Evolutionary conservation across 2,797 vertebrate genomes (phyloP).

Genomic region (Margarornis squamiger): DNA sequence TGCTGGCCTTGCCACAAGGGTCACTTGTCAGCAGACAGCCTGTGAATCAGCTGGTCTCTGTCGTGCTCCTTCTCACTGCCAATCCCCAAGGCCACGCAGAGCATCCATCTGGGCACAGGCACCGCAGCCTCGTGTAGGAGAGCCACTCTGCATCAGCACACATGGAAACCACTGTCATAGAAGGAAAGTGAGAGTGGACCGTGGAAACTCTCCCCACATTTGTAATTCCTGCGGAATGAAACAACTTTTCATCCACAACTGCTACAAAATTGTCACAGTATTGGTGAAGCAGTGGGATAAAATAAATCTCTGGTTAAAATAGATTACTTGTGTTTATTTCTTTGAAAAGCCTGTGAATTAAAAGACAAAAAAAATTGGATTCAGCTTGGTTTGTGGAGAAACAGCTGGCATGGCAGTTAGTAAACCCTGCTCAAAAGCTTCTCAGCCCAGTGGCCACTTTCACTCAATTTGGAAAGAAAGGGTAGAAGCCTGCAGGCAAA

Average conservation of each 20-base stretch:
- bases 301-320: neutral
- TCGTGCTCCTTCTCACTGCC: fast-evolving
- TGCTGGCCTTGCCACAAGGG: neutral
- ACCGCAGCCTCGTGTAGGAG: fast-evolving
- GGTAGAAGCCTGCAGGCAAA: neutral
- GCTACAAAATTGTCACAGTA: neutral
- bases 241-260: neutral
- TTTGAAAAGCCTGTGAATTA: neutral
- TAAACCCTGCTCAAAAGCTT: neutral
- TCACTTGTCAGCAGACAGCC: neutral
- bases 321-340: neutral
- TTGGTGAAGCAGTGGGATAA: neutral
- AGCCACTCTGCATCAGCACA: fast-evolving
- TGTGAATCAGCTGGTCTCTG: neutral
- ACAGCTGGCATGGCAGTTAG: neutral
- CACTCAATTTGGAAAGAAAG: neutral
- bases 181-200: neutral
- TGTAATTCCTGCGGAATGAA: neutral
- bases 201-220: fast-evolving
- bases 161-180: fast-evolving
- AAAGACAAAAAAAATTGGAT: neutral
- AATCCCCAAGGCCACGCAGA: fast-evolving
- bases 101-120: fast-evolving
- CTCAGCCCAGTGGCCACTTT: neutral
- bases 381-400: neutral